Evolutionary conservation across 1,140 invertebrate genomes (phyloP).

Genomic region (Aphis gossypii): DNA sequence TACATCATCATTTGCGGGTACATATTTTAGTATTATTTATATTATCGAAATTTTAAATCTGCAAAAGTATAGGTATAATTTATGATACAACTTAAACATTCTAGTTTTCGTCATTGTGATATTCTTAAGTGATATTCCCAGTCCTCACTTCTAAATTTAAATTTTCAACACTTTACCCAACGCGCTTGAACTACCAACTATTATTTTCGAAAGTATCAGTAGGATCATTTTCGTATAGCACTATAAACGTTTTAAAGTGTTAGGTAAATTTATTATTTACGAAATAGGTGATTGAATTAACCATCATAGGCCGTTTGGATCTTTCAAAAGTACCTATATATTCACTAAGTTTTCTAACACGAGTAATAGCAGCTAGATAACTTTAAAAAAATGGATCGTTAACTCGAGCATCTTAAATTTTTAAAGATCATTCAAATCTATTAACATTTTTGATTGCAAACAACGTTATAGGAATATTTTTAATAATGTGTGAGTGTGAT

Average conservation of each 20-base stretch:
- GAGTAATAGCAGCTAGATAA: neutral
- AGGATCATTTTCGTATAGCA: neutral
- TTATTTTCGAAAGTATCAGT: neutral
- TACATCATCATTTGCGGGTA: neutral
- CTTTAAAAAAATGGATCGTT: neutral
- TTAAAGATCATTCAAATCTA: too few species aligned
- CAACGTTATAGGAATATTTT: too few species aligned
- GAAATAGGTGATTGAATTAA: neutral
- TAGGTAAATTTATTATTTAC: neutral
- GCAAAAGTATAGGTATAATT: neutral
- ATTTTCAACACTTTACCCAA: neutral
- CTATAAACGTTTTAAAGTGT: neutral
- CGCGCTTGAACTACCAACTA: neutral
- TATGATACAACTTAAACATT: neutral
- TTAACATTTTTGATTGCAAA: too few species aligned
- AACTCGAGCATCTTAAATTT: neutral
- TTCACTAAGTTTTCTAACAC: neutral
- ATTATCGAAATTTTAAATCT: neutral
- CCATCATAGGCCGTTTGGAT: neutral
- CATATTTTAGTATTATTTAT: neutral
- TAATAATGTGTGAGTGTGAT: too few species aligned
- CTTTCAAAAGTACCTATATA: neutral
- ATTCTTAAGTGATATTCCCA: neutral
- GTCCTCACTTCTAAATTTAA: neutral
- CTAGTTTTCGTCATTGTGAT: neutral